A percentile compares a stretch with the other conserved stretches of the same genome.
Evolutionary conservation across 2,797 vertebrate species (phyloP).

Genomic region (Typhlichthys eigenmanni): DNA sequence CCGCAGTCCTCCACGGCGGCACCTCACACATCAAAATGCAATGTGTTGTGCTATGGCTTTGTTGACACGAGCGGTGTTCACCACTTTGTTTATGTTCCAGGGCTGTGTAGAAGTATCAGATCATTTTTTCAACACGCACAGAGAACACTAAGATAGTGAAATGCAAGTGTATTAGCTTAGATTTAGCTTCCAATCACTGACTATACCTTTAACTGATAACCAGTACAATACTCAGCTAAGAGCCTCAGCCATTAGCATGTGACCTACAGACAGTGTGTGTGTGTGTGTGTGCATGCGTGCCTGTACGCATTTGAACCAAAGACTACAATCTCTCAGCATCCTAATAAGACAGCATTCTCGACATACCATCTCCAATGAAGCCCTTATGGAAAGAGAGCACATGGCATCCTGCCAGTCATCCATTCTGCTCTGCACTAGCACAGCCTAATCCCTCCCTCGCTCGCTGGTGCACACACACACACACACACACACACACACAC

Average conservation of each 20-base stretch:
- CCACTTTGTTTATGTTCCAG: too few relatives aligned
- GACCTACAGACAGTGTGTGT: conserved; percentile 12
- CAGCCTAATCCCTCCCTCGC: conserved; percentile 61
- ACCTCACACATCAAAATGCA: too few relatives aligned
- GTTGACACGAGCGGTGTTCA: too few relatives aligned
- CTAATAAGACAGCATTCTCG: conserved; percentile 69
- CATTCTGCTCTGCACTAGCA: conserved; percentile 71
- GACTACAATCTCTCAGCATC: conserved; percentile 35
- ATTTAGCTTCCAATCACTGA: too few relatives aligned
- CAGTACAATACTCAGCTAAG: too few relatives aligned
- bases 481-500: conserved; percentile 49
- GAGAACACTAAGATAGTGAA: too few relatives aligned
- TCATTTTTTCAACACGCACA: too few relatives aligned
- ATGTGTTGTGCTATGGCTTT: too few relatives aligned
- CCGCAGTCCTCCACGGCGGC: too few relatives aligned
- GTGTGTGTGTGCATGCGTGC: neutral
- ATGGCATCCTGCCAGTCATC: conserved; percentile 72
- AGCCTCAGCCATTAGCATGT: neutral
- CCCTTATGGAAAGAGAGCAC: conserved; percentile 61
- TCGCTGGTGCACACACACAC: conserved; percentile 15
- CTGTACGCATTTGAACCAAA: neutral
- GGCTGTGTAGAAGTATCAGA: too few relatives aligned
- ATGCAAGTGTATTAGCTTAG: too few relatives aligned
- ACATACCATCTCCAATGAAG: conserved; percentile 77
- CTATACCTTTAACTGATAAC: too few relatives aligned